Percentiles rank a stretch among this genome's conserved stretches.
Evolutionary conservation across 2,113 vertebrate species (phyloP).

Genomic region (Paedocypris sp.): DNA sequence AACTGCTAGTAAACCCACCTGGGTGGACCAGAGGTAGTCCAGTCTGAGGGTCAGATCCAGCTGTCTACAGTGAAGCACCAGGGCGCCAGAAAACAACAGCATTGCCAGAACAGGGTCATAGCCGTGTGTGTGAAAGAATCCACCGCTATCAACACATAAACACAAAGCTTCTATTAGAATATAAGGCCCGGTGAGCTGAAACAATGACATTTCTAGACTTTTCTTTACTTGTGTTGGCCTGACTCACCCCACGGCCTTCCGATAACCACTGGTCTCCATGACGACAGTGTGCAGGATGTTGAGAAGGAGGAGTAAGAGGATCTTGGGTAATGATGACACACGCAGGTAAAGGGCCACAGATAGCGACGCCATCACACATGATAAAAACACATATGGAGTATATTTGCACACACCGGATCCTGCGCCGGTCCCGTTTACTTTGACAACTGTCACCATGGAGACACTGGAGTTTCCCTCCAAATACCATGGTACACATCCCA

Average conservation of each 20-base stretch:
- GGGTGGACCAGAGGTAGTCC: slow-evolving; percentile 93
- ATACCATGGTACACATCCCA: slow-evolving; percentile 83
- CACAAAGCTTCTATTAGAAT: too few relatives aligned
- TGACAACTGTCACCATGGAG: slow-evolving; percentile 59
- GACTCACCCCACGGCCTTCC: slow-evolving; percentile 72
- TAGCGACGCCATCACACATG: slow-evolving; percentile 81
- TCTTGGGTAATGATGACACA: slow-evolving; percentile 89
- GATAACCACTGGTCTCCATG: slow-evolving; percentile 87
- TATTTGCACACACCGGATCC: slow-evolving; percentile 65
- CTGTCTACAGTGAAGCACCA: slow-evolving; percentile 88
- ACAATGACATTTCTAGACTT: too few relatives aligned
- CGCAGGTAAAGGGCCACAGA: slow-evolving; percentile 84
- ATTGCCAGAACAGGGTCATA: slow-evolving; percentile 85
- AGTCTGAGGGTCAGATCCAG: slow-evolving; percentile 88
- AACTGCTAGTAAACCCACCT: slow-evolving; percentile 50
- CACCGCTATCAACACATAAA: slow-evolving; percentile 57
- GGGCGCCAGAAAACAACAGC: slow-evolving; percentile 78
- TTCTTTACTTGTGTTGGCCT: not conserved
- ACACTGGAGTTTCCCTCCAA: slow-evolving; percentile 62
- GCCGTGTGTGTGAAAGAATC: slow-evolving; percentile 68
- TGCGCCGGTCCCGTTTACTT: slow-evolving; percentile 54
- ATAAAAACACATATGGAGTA: slow-evolving; percentile 79
- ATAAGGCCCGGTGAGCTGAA: too few relatives aligned
- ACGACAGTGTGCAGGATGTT: slow-evolving; percentile 77
- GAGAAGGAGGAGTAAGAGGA: slow-evolving; percentile 79